Conservation (phyloP, 2,797 vertebrate genomes). For the Lithobates pipiens region DNA sequence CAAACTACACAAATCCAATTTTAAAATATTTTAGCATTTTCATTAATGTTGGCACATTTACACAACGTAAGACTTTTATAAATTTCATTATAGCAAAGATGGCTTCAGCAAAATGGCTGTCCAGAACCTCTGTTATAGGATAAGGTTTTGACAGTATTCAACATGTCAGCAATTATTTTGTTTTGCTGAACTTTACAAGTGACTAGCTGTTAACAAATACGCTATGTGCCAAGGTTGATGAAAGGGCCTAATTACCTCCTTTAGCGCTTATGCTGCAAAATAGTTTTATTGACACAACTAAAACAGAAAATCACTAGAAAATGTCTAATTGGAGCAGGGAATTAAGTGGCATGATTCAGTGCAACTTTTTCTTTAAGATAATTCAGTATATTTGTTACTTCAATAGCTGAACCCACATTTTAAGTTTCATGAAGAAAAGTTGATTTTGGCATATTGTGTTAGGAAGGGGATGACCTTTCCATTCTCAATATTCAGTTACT, state of each 20-base stretch:
- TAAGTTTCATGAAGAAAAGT: slow-evolving; percentile 24
- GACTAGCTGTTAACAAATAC: slow-evolving; percentile 40
- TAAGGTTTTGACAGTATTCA: slow-evolving; percentile 6
- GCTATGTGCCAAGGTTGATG: slow-evolving; percentile 45
- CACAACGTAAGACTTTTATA: background rate
- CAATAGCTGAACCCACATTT: background rate
- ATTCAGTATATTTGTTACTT: slow-evolving; percentile 17
- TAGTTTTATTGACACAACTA: slow-evolving; percentile 53
- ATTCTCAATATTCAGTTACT: slow-evolving; percentile 26
- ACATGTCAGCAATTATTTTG: slow-evolving; percentile 32
- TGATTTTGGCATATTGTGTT: slow-evolving; percentile 17
- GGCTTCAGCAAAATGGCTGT: background rate
- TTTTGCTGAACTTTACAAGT: slow-evolving; percentile 41
- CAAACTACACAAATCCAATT: too few relatives aligned
- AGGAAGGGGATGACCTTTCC: slow-evolving; percentile 28
- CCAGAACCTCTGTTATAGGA: background rate
- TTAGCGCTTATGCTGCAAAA: slow-evolving; percentile 53
- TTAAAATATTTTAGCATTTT: background rate
- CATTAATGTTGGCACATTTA: background rate
- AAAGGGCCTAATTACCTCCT: slow-evolving; percentile 45
- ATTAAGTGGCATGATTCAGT: slow-evolving; percentile 28
- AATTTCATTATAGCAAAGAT: slow-evolving; percentile 12
- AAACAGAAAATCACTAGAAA: slow-evolving; percentile 51
- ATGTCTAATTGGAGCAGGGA: slow-evolving; percentile 46
- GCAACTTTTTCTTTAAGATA: slow-evolving; percentile 36